These are phyloP conservation scores for Cardiocondyla obscurior DNA, from an alignment of 1,140 invertebrate genomes.

Conservation along the genomic window DNA sequence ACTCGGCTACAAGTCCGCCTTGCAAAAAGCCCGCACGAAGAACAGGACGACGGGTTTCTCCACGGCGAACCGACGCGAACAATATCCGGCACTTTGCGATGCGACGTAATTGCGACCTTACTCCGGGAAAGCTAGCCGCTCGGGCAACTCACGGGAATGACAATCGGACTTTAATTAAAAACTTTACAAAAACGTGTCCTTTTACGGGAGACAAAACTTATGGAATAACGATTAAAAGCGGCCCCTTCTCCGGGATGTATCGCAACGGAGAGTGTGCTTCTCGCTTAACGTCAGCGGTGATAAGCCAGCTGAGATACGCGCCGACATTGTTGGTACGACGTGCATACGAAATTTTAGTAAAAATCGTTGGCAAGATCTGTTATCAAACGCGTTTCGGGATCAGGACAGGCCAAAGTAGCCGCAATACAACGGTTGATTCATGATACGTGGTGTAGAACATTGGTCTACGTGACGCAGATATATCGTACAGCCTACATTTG, in stretches of 20 bases:
- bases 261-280: not conserved
- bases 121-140: not conserved
- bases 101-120: constrained; percentile 32
- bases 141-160: constrained; percentile 8
- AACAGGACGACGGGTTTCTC: not conserved
- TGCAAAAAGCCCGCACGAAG: constrained; percentile 40
- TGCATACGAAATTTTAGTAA: constrained; percentile 40
- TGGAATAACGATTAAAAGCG: not conserved
- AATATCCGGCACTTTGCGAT: constrained; percentile 48
- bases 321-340: no score
- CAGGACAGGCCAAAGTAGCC: constrained; percentile 74
- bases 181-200: not conserved
- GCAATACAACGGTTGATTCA: constrained; percentile 72
- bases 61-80: constrained; percentile 24
- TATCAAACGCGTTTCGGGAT: constrained; percentile 54
- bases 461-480: constrained; percentile 73
- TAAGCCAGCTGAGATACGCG: not conserved
- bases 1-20: constrained; percentile 55
- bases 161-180: constrained; percentile 50
- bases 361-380: constrained; percentile 59
- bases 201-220: constrained; percentile 5
- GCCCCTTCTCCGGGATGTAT: not conserved
- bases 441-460: constrained; percentile 70
- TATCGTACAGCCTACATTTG: constrained; percentile 73
- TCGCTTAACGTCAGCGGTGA: not conserved